Evolutionary conservation across 2,113 vertebrate genomes (phyloP), one percentile per base, ranked within the genome.

Genomic region (Ophiodon elongatus): DNA sequence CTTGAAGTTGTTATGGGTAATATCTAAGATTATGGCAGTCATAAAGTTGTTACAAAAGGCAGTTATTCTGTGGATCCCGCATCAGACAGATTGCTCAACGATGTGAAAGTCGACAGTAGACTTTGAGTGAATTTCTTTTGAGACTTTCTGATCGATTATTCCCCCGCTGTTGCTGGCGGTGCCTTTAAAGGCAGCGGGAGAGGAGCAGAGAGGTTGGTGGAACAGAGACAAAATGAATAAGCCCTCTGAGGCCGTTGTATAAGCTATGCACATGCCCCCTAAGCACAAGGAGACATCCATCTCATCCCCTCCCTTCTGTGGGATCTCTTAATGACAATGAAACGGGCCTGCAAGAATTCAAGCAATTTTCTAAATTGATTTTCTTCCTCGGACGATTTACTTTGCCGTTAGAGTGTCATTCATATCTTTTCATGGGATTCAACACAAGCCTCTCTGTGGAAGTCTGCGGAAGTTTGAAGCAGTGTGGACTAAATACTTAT

Each of bases 321-420:
- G 78, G 85, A 93, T 92, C 89, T 91, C 86, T 89, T 94, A 94
- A 92, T 92, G 93, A 91, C 94, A 88, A 88, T 89, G 86, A 91
- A 93, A 92, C 85, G 81, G 84, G 84, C 81, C 92, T 83, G 85
- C 85, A 92, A 92, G 91, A 95, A 94, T 94, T 94, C 84, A 80
- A 93, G 91, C 91, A 93, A 95, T 95, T 94, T 94, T 93, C 91
- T 83, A 91, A 94, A 95, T 94, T 87, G 93, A 95, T 95, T 93
- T 95, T 93, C 87, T 78, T 92, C 91, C 91, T 86, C 79, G 78
- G 93, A 93, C 85, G 64, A 95, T 94, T 95, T 91, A 79, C 89
- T 92, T 87, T 86, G 82, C 86, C 76, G 83, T 93, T 89, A 88
- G 76, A 82, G 77, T 35, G 33, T 86, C 89, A 92, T 91, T 91